These are phyloP conservation scores for Zaprionus inermis DNA, from an alignment of 1,140 invertebrate species.

Conservation along the genomic window DNA sequence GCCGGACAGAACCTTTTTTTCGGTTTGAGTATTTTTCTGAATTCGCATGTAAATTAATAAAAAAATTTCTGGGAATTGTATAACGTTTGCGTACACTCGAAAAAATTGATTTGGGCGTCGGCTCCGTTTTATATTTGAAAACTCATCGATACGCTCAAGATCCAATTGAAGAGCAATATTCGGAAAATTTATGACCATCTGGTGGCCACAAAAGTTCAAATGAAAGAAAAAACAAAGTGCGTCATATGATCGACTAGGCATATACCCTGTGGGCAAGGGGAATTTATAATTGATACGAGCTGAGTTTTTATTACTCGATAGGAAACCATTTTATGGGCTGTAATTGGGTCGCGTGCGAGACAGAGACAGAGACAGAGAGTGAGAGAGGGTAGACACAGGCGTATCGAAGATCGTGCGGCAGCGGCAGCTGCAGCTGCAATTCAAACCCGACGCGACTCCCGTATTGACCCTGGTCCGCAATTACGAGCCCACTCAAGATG, in stretches of 20 bases:
- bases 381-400: neutral
- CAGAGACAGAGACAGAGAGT: neutral
- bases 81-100: slow-evolving; percentile 2
- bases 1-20: slow-evolving; percentile 2
- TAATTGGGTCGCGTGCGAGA: slow-evolving; percentile 4
- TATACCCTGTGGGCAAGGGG: slow-evolving; percentile 7
- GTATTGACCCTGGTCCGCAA: slow-evolving; percentile 1
- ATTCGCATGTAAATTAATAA: slow-evolving; percentile 8
- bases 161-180: slow-evolving; percentile 48
- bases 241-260: neutral
- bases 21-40: neutral
- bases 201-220: slow-evolving; percentile 14
- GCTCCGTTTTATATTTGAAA: neutral
- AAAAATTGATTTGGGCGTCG: slow-evolving; percentile 3
- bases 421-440: slow-evolving; percentile 27
- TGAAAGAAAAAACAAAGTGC: neutral
- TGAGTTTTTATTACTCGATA: slow-evolving; percentile 1
- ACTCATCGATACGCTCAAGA: slow-evolving; percentile 29
- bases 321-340: slow-evolving; percentile 6
- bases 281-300: neutral
- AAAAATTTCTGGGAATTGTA: slow-evolving; percentile 3
- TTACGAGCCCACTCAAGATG: neutral
- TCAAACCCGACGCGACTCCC: neutral
- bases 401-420: neutral
- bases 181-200: slow-evolving; percentile 42